Evolutionary conservation across 2,797 vertebrate species (phyloP).

Genomic region (Phoebastria nigripes): DNA sequence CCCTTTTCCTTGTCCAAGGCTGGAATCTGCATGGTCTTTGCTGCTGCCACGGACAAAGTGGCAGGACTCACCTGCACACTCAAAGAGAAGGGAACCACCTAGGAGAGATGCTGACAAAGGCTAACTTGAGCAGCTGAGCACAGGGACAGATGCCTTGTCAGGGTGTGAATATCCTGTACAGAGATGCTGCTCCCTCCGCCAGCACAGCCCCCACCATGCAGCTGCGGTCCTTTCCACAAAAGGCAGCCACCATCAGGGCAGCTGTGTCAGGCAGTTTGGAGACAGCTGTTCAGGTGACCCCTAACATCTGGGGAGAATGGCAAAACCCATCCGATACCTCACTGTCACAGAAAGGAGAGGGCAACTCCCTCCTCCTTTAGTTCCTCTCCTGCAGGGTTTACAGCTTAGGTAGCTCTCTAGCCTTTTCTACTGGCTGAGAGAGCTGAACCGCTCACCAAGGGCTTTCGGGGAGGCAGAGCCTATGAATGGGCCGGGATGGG

Average conservation of each 20-base stretch:
- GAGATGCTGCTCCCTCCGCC: not conserved
- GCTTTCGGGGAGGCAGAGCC: not conserved
- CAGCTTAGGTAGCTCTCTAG: not conserved
- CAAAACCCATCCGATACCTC: not conserved
- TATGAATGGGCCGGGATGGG: rapidly evolving
- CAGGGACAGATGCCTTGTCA: not conserved
- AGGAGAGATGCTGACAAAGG: not conserved
- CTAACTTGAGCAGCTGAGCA: not conserved
- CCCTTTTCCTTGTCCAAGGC: not conserved
- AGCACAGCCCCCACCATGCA: rapidly evolving
- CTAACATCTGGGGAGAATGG: not conserved
- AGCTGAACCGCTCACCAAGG: rapidly evolving
- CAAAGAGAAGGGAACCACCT: not conserved
- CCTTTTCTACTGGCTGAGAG: not conserved
- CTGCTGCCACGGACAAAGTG: not conserved
- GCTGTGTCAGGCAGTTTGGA: not conserved
- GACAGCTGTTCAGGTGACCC: not conserved
- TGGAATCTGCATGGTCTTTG: not conserved
- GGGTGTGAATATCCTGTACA: rapidly evolving
- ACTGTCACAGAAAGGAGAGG: not conserved
- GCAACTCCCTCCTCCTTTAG: not conserved
- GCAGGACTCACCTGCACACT: not conserved
- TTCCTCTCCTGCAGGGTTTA: not conserved
- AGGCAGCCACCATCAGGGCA: not conserved
- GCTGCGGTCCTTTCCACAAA: not conserved